These are phyloP conservation scores for Mythimna albipuncta DNA, from an alignment of 2,888 invertebrate species.

Conservation along the genomic window DNA sequence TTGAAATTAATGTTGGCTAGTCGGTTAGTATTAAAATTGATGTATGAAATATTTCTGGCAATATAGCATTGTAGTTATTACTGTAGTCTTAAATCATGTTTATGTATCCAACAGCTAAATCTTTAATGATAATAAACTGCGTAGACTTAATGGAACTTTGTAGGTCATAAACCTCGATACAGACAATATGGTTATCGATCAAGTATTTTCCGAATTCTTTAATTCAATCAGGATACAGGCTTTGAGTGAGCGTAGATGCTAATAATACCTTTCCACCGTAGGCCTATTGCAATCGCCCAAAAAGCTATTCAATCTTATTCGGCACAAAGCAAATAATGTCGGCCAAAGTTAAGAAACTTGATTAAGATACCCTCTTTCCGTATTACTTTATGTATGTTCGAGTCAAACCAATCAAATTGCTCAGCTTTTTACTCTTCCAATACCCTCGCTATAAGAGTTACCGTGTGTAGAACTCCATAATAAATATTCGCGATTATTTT, in stretches of 20 bases:
- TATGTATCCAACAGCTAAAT: neutral
- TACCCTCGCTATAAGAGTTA: conserved; percentile 14
- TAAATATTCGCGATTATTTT: conserved; percentile 53
- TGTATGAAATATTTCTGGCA: conserved; percentile 29
- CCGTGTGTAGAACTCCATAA: conserved; percentile 20
- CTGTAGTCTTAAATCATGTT: conserved; percentile 16
- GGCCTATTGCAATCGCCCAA: conserved; percentile 10
- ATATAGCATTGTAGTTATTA: conserved; percentile 27
- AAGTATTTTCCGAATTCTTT: neutral
- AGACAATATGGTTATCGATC: neutral
- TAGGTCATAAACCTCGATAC: neutral
- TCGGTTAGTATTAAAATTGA: conserved; percentile 44
- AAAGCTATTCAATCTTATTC: conserved; percentile 31
- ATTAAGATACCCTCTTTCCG: conserved; percentile 50
- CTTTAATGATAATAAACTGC: neutral
- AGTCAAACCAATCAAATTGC: conserved; percentile 37
- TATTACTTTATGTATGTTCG: conserved; percentile 43
- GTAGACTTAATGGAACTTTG: neutral
- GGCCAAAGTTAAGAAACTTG: conserved; percentile 39
- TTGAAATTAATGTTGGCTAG: conserved; percentile 44
- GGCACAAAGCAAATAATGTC: conserved; percentile 34
- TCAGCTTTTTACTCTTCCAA: conserved; percentile 29
- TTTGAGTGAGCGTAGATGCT: conserved; percentile 9
- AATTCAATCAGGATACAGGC: conserved; percentile 5
- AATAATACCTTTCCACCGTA: neutral